Evolutionary conservation across 2,888 invertebrate species (phyloP), one percentile per base, ranked within the genome.

Genomic region (Bimastos eiseni): DNA sequence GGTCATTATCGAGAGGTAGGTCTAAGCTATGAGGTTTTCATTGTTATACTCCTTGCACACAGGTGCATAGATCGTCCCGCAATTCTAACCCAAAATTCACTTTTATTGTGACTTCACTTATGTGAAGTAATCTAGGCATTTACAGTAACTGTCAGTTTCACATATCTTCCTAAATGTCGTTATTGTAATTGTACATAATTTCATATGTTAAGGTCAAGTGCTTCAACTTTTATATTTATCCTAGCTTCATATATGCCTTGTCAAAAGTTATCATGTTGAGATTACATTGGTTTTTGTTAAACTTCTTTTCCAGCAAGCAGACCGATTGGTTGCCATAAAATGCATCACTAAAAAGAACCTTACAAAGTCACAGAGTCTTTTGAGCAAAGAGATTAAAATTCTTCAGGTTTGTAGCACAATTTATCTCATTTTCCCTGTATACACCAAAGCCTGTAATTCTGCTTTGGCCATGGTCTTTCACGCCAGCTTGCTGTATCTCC

Each of bases 351-450:
- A 99, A 96, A 95, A 99, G 96, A 99, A 98, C 94, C 96, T 99
- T 93, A 97, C 98, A 91, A 99, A 99, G 95, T 98, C 98, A 89
- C 98, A 99, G 95, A 98, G 98, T 95, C 96, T 99, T 92, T 96
- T 99, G 89, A 98, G 98, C 92, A 99, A 99, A 95, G 99, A 99
- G 96, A 99, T 99, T 93, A 99, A 99, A 96, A 99, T 99, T 94
- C 96, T 99, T 90, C 98, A 98, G 96, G 97, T 97, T 92, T 89
- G 91, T 49, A 70, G 70, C 70, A 70, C 30, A 70, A 70, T 70
- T 70, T 70, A 70, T 70, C 70, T 70, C 11, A 70, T 70, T 70
- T 70, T 30, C n/a, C 30, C 3, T 70, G 6, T 70, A 30, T 55
- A 30, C 4, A 30, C 55, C 30, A n/a, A 8, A 13, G 3, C n/a